Conservation (phyloP, 2,888 invertebrate species). For the Junonia oenone region DNA sequence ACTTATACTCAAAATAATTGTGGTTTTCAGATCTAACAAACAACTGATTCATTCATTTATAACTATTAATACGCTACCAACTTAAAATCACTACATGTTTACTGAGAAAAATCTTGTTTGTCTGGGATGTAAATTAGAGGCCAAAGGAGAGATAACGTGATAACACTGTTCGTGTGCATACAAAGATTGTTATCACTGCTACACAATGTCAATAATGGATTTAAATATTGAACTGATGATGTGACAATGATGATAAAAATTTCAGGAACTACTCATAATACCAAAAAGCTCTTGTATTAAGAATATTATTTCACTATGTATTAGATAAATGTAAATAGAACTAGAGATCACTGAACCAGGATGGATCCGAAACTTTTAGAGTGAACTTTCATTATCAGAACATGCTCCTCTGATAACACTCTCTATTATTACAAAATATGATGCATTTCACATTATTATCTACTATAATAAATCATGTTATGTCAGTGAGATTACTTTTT, state of each 20-base stretch:
- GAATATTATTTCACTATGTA: no score
- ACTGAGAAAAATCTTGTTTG: background rate
- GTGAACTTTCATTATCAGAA: background rate
- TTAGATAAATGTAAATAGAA: no score
- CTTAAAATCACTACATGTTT: background rate
- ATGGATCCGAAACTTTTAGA: slow-evolving; percentile 8
- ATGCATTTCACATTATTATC: background rate
- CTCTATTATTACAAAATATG: background rate
- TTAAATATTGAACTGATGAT: background rate
- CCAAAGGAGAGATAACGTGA: background rate
- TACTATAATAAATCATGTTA: background rate
- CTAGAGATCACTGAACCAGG: slow-evolving; percentile 15
- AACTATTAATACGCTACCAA: background rate
- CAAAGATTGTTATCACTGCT: background rate
- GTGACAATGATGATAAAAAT: background rate
- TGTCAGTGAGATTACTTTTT: background rate
- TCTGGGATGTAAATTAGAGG: background rate
- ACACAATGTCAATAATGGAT: background rate
- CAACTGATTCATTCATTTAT: background rate
- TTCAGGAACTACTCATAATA: background rate
- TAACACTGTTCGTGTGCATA: background rate
- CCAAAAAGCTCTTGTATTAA: slow-evolving; percentile 5
- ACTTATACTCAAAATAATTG: no score
- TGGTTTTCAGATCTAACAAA: background rate
- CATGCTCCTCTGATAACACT: slow-evolving; percentile 2